Evolutionary conservation across 30 jellyfish, hydroid and myxozoan species (phyloP), one percentile per base, ranked within the genome.

Genomic region (Morbakka virulenta): DNA sequence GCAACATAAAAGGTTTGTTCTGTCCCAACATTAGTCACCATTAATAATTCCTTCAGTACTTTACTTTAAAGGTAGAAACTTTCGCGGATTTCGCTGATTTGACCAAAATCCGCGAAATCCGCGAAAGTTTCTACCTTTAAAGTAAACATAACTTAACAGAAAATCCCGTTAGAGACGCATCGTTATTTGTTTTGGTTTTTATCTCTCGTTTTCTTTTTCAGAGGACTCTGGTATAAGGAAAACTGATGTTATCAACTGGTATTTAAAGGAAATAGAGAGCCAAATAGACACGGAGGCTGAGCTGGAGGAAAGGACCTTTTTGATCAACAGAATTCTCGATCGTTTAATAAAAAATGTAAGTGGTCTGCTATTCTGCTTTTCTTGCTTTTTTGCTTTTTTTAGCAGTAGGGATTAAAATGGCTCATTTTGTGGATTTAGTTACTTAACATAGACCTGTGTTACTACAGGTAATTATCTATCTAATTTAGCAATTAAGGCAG

Each of bases 231-330:
- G 88, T 0, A 63, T 88, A 24, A 85, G 96, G 33, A 75, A 94
- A 50, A 61, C 80, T 2, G 97, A 87, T 72, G 89, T 94, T 22
- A 85, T 88, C n/a, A 87, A 89, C 75, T 94, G 99, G 99, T 94
- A 94, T 64, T 48, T 94, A 50, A 84, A 88, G 67, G 95, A 88
- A n/a, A 87, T 62, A 17, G 99, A 94, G 50, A 76, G 84, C 21
- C 97, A 94, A 28, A 94, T 94, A 21, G 97, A 88, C 2, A 74
- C 93, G 28, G 94, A 83, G 52, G 97, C 93, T 2, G 95, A 94
- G 70, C 84, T 94, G 61, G 96, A 84, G 35, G 97, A 94, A 41
- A 94, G 83, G 68, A 94, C 98, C 12, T 87, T 82, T 28, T 41
- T 94, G 17, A 88, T 94, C 79, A 80, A 76, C 67, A 87, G 80